Evolutionary conservation across 2,888 invertebrate species (phyloP), one percentile per base, ranked within the genome.

Genomic region (Tuta absoluta): DNA sequence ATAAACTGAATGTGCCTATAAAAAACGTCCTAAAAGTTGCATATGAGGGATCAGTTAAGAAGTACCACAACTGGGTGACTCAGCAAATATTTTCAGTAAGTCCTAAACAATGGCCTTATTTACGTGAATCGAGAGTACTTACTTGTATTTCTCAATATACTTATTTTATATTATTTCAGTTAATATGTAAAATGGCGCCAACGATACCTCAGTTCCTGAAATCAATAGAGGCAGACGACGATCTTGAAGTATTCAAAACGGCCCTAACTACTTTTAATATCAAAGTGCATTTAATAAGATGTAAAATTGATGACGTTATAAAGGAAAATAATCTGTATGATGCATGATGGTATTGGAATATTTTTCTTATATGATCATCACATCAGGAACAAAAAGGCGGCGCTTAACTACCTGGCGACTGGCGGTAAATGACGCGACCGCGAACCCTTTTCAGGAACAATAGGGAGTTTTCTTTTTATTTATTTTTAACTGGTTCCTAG

Each of bases 1-100:
- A 86, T 23, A 81, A 87, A 21, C 76, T 78, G 65, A 82, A 92
- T 33, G 93, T 94, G 70, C 93, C 93, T 76, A 87, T 96, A 75
- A 93, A 93, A 64, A 92, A 92, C 23, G 93, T 94, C 78, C 88
- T 95, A 61, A 93, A 92, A 71, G 85, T 90, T 66, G 94, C 96
- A 0, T 96, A 96, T 80, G 93, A 94, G 72, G 93, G 93, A 61
- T 94, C 95, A 41, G 86, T 97, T 21, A 95, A 95, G 79, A 93
- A 92, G 67, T 94, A 95, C 79, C 96, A 96, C 74, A 95, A 94
- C 68, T 96, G 96, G 94, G 88, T 96, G 74, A 94, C 95, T 3
- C 95, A 95, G 77, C 94, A 95, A 86, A 83, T 96, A 60, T 95
- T 96, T 81, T 89, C 91, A 79, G 96, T 96, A 91, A 89, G 91